phyloP scores from a whole-genome alignment of 1,140 invertebrate genomes.

The Drosophila pallidifrons region DNA sequence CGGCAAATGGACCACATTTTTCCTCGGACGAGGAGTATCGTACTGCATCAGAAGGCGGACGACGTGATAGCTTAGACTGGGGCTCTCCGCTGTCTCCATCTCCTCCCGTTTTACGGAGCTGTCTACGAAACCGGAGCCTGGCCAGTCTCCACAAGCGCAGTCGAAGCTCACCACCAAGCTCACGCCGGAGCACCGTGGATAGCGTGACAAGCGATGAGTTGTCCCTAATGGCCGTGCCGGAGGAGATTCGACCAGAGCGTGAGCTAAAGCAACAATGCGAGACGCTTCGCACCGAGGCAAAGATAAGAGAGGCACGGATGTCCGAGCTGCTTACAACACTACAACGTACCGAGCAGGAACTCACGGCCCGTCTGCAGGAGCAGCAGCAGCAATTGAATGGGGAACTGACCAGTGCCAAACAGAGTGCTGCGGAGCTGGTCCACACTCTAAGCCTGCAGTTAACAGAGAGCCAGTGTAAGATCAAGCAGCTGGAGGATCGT shows the following conservation, averaged over 20 bases:
- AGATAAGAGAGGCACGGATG: conserved; percentile 89
- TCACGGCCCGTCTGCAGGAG: conserved; percentile 89
- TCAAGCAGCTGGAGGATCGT: conserved; percentile 85
- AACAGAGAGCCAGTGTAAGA: conserved; percentile 75
- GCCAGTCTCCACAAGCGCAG: conserved; percentile 87
- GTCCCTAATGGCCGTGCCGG: conserved; percentile 80
- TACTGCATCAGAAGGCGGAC: conserved; percentile 91
- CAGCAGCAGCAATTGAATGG: conserved; percentile 76
- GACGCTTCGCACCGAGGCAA: conserved; percentile 88
- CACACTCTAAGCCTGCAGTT: conserved; percentile 72
- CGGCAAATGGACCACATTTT: conserved; percentile 88
- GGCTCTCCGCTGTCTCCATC: conserved; percentile 88
- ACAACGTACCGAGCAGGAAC: conserved; percentile 90
- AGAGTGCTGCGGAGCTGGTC: conserved; percentile 84
- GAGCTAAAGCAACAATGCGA: conserved; percentile 87
- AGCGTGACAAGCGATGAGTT: conserved; percentile 86
- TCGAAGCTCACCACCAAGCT: conserved; percentile 88
- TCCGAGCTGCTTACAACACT: conserved; percentile 89
- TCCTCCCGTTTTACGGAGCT: conserved; percentile 91
- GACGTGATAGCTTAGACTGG: conserved; percentile 89
- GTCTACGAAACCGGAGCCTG: conserved; percentile 84
- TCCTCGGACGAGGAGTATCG: conserved; percentile 94
- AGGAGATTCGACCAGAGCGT: conserved; percentile 84
- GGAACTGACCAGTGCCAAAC: conserved; percentile 83
- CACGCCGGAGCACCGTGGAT: conserved; percentile 88